Evolutionary conservation across 2,797 vertebrate genomes (phyloP), one percentile per base, ranked within the genome.

Genomic region (Clarias laeviceps): DNA sequence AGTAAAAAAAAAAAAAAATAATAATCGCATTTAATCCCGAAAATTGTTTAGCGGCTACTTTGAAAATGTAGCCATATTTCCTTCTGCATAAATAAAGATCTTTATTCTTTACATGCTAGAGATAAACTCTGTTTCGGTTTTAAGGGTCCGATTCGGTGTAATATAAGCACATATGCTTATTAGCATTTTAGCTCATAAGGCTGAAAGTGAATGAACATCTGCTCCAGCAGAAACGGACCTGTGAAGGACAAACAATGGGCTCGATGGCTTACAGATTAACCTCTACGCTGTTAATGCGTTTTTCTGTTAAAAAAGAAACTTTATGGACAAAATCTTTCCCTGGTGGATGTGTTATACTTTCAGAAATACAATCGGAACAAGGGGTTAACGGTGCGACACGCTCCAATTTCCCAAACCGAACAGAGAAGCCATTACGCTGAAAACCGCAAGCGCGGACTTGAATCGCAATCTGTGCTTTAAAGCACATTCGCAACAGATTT

Each of bases 371-470:
- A 81, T 32, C n/a, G 22, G 27, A 68, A 32, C 27, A 66, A 50
- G 27, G 61, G 79, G 37, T 66, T 66, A 50, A 80, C 79, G 62
- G 79, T 65, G 62, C 22, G 40, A 66, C 62, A 5, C 61, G 11
- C 57, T 61, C 57, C 12, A 40, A 32, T 66, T 54, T 66, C 79
- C 40, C 3, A 50, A 80, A 66, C 4, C 62, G 5, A 66, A 54
- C 40, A 54, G 40, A 65, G 32, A 14, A 68, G 79, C 79, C 62
- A 80, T 80, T 54, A 50, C 40, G 9, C 61, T 29, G 24, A 29
- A 29, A 20, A 64, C 37, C 78, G 24, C 37, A 66, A 65, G 45
- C 45, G 18, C 32, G 17, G 15, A 65, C 24, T 12, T 3, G 65
- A 65, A 66, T 12, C n/a, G 1, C 20, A 0, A 24, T 56, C 15